A percentile compares a stretch with the other conserved stretches of the same genome.
These are phyloP conservation scores for Strongylocentrotus purpuratus DNA, from an alignment of 35 echinoderm and acorn worm species.

Conservation along the genomic window DNA sequence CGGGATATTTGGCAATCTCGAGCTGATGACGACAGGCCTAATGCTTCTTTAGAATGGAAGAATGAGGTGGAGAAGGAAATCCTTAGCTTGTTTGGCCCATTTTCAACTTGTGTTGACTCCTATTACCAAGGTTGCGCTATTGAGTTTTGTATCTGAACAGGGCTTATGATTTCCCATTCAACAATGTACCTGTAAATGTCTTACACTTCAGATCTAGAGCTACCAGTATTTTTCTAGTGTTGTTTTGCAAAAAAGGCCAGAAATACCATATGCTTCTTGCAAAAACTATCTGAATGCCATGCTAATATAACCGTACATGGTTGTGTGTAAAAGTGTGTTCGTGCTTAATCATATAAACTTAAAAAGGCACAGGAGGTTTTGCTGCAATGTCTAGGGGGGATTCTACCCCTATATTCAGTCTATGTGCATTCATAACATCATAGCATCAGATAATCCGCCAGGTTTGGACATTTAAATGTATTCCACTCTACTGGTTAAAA, in stretches of 20 bases:
- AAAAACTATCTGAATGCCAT: background rate
- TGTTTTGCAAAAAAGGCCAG: background rate
- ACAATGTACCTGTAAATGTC: background rate
- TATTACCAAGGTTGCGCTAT: background rate
- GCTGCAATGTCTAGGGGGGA: too few relatives aligned
- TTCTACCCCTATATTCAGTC: too few relatives aligned
- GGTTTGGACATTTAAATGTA: too few relatives aligned
- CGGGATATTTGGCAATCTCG: too few relatives aligned
- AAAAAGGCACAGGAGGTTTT: too few relatives aligned
- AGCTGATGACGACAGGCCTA: too few relatives aligned
- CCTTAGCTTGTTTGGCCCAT: background rate
- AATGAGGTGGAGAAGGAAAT: background rate
- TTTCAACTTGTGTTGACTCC: background rate
- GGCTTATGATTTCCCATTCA: background rate
- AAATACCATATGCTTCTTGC: background rate
- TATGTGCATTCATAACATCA: too few relatives aligned
- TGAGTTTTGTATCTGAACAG: background rate
- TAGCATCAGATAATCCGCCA: too few relatives aligned
- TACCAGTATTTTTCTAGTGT: background rate
- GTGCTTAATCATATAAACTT: too few relatives aligned
- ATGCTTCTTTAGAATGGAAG: background rate
- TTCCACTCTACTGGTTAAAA: too few relatives aligned
- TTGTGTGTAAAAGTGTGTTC: background rate
- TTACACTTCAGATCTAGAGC: background rate
- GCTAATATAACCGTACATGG: background rate